Conservation (phyloP, 1,140 invertebrate species). For the Meloidogyne exigua region DNA sequence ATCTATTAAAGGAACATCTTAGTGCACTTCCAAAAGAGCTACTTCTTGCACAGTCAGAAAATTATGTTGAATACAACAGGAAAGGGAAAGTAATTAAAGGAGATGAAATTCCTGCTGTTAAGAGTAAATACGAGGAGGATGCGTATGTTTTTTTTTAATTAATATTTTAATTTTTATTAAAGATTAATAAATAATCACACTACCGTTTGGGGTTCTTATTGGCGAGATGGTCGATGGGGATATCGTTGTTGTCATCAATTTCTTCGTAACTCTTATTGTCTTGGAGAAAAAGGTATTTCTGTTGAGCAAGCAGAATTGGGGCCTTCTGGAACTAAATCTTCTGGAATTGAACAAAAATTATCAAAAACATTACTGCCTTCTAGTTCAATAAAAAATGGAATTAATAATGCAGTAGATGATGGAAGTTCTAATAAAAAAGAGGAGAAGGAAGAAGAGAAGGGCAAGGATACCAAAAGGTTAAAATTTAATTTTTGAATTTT, state of each 20-base stretch:
- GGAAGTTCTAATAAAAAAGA: neutral
- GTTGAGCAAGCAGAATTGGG: conserved; percentile 31
- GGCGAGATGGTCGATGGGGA: conserved; percentile 87
- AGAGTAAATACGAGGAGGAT: conserved; percentile 93
- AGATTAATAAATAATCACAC: conserved; percentile 55
- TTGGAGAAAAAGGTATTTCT: conserved; percentile 74
- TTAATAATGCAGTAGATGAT: neutral
- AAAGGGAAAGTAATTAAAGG: conserved; percentile 83
- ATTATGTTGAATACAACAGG: conserved; percentile 91
- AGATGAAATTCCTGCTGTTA: conserved; percentile 79
- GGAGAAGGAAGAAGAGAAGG: neutral
- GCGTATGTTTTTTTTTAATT: conserved; percentile 35
- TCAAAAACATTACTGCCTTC: neutral
- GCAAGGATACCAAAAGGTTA: neutral
- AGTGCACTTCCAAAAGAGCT: conserved; percentile 76
- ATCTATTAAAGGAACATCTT: conserved; percentile 70
- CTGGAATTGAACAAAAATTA: conserved; percentile 1
- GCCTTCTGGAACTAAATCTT: neutral
- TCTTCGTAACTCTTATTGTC: conserved; percentile 76
- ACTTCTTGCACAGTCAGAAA: conserved; percentile 87
- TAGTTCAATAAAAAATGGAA: neutral
- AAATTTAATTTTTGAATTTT: too few relatives aligned
- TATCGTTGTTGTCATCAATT: conserved; percentile 88
- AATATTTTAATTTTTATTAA: conserved; percentile 13
- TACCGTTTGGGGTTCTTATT: conserved; percentile 91